Conservation (phyloP, 2,888 invertebrate species). For the Pyralis farinalis region DNA sequence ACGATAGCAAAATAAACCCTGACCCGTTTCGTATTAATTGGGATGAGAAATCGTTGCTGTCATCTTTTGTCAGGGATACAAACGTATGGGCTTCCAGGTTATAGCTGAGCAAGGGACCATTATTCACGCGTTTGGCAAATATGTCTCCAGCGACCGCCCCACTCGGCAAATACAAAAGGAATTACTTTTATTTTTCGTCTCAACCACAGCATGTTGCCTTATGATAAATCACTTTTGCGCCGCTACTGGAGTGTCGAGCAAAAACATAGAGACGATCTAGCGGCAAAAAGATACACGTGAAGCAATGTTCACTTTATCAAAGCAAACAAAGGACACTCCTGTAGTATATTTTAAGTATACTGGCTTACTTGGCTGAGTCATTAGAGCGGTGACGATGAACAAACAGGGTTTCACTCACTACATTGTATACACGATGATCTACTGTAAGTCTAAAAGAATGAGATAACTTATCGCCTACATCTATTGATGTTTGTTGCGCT, state of each 20-base stretch:
- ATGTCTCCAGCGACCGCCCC: slow-evolving; percentile 48
- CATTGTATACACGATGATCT: no score
- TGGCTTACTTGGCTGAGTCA: slow-evolving; percentile 16
- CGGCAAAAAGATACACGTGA: slow-evolving; percentile 55
- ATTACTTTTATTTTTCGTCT: slow-evolving; percentile 73
- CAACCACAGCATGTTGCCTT: slow-evolving; percentile 71
- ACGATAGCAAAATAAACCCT: not conserved
- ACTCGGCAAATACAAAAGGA: slow-evolving; percentile 69
- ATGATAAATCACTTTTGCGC: slow-evolving; percentile 75
- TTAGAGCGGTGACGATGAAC: slow-evolving; percentile 12
- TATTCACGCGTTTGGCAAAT: slow-evolving; percentile 71
- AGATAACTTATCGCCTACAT: no score
- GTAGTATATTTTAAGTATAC: slow-evolving; percentile 15
- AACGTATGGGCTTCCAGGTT: slow-evolving; percentile 30
- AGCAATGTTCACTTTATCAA: slow-evolving; percentile 49
- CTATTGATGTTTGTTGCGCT: no score
- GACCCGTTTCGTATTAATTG: slow-evolving; percentile 13
- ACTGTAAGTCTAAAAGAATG: no score
- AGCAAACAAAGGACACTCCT: slow-evolving; percentile 32
- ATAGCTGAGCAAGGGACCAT: slow-evolving; percentile 43
- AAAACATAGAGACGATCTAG: slow-evolving; percentile 52
- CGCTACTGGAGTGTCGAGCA: slow-evolving; percentile 45
- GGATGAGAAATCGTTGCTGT: slow-evolving; percentile 12
- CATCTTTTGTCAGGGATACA: slow-evolving; percentile 27
- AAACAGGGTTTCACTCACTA: slow-evolving; percentile 11